Base-by-base conservation (phyloP, 2,797 vertebrate genomes). In the Muscicapa comitata region DNA sequence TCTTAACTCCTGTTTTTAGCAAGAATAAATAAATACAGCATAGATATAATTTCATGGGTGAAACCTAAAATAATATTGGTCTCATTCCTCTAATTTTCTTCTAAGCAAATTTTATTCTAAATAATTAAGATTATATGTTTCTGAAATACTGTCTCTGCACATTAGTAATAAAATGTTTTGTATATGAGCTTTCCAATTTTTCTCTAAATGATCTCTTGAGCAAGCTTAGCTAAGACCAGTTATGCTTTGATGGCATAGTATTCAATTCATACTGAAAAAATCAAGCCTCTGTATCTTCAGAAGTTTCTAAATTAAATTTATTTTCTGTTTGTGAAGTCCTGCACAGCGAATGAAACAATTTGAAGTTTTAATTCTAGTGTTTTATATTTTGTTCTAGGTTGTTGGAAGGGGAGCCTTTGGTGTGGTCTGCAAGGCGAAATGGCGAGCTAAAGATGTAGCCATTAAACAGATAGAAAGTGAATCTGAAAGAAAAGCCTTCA, bases 381-480 rank as follows among this genome's bases (percentile, higher is more conserved):
- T 91, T 66, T 25, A 9, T 93, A 35, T 90, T 96, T 70, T 95
- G 13, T 86, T 95, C 78, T 89, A 99, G 99, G 99, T 99, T 97
- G 99, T 99, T 96, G 99, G 99, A 94, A 99, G 99, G 98, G 99
- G 99, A 96, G 99, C 99, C 24, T 99, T 99, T 96, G 99, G 99
- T 80, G 99, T 99, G 63, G 99, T 99, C 90, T 99, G 99, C 98
- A 99, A 99, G 97, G 99, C 99, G 95, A 99, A 99, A 96, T 99
- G 99, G 99, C 98, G 99, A 98, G 99, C 98, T 96, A 99, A 99
- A 98, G 99, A 99, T 97, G 99, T 99, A 74, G 99, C 99, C 59
- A 99, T 99, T 97, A 99, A 99, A 97, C 99, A 99, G 80, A 99
- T 99, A 95, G 99, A 99, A 98, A 99, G 99, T 96, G 99, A 99